phyloP scores from a whole-genome alignment of 2,113 vertebrate genomes.

The Cyanoramphus novaezelandiae region DNA sequence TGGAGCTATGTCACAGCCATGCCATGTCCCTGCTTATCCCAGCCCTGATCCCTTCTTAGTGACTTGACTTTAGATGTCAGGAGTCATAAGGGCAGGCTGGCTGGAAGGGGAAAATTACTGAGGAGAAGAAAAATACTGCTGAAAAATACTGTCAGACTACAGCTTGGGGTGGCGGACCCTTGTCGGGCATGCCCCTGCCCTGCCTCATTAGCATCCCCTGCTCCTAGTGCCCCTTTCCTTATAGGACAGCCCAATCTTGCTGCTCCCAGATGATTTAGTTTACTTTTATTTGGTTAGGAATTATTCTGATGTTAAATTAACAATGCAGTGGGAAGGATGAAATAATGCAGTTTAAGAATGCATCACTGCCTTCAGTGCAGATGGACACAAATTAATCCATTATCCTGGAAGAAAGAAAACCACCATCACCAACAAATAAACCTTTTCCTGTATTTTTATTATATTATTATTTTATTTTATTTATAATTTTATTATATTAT shows the following conservation, averaged over 20 bases:
- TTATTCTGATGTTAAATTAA: neutral
- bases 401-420: neutral
- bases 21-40: neutral
- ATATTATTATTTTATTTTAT: too few relatives aligned
- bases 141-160: neutral
- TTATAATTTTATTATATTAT: too few relatives aligned
- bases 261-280: neutral
- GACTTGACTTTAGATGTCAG: neutral
- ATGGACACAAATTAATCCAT: neutral
- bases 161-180: fast-evolving
- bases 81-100: fast-evolving
- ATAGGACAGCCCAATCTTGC: neutral
- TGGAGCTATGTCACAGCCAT: neutral
- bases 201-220: fast-evolving
- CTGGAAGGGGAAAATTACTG: neutral
- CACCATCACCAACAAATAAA: neutral
- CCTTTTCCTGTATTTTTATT: neutral
- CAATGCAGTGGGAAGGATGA: neutral
- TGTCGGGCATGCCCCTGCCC: neutral
- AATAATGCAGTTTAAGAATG: neutral
- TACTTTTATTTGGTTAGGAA: neutral
- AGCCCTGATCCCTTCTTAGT: neutral
- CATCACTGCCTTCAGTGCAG: neutral
- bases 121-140: neutral
- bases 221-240: neutral